Conservation (phyloP, 2,888 invertebrate species). For the Rotaria macrura region DNA sequence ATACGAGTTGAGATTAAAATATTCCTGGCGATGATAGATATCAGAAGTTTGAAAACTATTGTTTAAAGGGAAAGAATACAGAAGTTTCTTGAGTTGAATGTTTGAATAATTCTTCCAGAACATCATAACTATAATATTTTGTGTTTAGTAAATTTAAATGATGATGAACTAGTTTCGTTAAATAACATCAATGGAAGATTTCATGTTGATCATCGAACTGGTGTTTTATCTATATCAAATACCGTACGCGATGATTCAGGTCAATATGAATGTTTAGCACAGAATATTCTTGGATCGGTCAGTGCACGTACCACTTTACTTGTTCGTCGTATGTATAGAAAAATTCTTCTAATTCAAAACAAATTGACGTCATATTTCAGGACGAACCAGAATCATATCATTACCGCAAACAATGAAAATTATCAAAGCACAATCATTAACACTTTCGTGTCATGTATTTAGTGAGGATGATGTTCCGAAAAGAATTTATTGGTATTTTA, state of each 20-base stretch:
- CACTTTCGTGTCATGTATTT: not conserved
- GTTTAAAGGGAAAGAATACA: too few species aligned
- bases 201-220: constrained; percentile 61
- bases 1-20: too few species aligned
- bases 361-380: not conserved
- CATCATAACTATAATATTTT: not conserved
- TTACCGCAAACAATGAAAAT: not conserved
- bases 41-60: too few species aligned
- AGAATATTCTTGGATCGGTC: constrained; percentile 77
- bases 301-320: constrained; percentile 79
- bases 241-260: constrained; percentile 75
- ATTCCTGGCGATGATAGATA: too few species aligned
- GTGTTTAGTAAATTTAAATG: not conserved
- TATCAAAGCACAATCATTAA: not conserved
- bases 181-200: not conserved
- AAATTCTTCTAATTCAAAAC: not conserved
- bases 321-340: constrained; percentile 75
- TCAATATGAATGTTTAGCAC: constrained; percentile 84
- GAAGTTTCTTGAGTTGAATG: too few species aligned
- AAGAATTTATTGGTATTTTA: not conserved
- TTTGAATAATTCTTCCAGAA: too few species aligned
- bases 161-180: not conserved
- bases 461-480: not conserved
- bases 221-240: constrained; percentile 68
- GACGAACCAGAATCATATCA: not conserved